Conservation (phyloP, 2,888 invertebrate species). For the Boloria selene region DNA sequence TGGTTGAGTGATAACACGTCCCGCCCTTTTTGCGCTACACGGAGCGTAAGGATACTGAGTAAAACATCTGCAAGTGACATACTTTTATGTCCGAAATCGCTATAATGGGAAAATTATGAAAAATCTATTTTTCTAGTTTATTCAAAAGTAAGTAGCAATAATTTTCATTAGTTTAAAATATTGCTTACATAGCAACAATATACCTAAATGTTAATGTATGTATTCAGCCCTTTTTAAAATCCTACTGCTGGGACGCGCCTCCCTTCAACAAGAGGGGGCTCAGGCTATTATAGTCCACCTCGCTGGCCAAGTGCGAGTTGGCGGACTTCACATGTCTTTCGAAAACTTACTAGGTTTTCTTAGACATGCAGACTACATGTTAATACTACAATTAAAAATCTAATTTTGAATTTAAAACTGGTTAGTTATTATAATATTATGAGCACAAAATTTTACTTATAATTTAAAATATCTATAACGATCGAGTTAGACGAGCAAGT, state of each 20-base stretch:
- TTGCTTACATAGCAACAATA: too few species aligned
- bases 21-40: conserved; percentile 20
- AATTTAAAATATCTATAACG: conserved; percentile 12
- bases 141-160: background rate
- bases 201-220: too few species aligned
- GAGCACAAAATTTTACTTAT: background rate
- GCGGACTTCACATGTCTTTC: too few species aligned
- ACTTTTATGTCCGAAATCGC: conserved; percentile 19
- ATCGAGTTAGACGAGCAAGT: background rate
- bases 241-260: too few species aligned
- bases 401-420: background rate
- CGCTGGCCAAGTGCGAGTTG: too few species aligned
- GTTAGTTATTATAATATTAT: background rate
- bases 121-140: conserved; percentile 6
- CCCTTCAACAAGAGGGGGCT: too few species aligned
- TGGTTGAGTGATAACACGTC: conserved; percentile 19
- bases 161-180: too few species aligned
- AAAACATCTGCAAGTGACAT: conserved; percentile 21
- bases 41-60: conserved; percentile 17
- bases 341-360: too few species aligned
- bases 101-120: conserved; percentile 16
- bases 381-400: background rate
- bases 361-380: too few species aligned
- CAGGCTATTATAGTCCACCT: too few species aligned
- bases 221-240: too few species aligned